Evolutionary conservation across 1,140 invertebrate genomes (phyloP).

Genomic region (Bombus polaris): DNA sequence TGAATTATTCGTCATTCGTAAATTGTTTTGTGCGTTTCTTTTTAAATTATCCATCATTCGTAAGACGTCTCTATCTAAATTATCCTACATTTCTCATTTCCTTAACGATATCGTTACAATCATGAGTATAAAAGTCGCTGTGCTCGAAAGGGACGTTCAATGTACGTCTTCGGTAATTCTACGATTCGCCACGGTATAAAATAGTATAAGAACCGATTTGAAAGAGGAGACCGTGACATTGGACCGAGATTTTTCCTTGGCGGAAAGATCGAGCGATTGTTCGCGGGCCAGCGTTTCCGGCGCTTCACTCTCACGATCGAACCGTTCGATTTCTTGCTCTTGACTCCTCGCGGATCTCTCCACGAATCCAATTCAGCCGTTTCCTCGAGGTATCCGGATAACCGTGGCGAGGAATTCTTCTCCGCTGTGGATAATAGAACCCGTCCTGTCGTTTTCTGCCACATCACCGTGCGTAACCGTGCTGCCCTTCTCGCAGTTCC

Average conservation of each 20-base stretch:
- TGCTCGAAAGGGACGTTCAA: neutral
- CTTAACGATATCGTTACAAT: neutral
- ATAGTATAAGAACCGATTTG: neutral
- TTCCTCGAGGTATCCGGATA: constrained; percentile 47
- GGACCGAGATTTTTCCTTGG: constrained; percentile 17
- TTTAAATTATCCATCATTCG: neutral
- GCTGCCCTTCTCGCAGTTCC: constrained; percentile 31
- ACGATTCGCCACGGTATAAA: neutral
- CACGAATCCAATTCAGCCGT: constrained; percentile 56
- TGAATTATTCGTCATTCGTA: neutral
- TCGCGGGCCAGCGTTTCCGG: constrained; percentile 32
- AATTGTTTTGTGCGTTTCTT: neutral
- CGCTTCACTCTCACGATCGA: constrained; percentile 58
- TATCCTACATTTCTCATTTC: neutral
- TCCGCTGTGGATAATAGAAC: constrained; percentile 68
- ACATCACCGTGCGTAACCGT: constrained; percentile 70
- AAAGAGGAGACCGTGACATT: constrained; percentile 21
- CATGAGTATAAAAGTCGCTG: too few relatives aligned
- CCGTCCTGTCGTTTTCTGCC: constrained; percentile 72
- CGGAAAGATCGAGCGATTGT: constrained; percentile 37
- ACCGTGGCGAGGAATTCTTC: constrained; percentile 44
- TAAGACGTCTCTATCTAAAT: neutral
- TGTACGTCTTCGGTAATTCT: neutral
- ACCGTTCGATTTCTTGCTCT: constrained; percentile 58
- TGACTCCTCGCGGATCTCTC: constrained; percentile 41